Evolutionary conservation across 2,797 vertebrate species (phyloP).

Genomic region (Pantherophis alleghaniensis): DNA sequence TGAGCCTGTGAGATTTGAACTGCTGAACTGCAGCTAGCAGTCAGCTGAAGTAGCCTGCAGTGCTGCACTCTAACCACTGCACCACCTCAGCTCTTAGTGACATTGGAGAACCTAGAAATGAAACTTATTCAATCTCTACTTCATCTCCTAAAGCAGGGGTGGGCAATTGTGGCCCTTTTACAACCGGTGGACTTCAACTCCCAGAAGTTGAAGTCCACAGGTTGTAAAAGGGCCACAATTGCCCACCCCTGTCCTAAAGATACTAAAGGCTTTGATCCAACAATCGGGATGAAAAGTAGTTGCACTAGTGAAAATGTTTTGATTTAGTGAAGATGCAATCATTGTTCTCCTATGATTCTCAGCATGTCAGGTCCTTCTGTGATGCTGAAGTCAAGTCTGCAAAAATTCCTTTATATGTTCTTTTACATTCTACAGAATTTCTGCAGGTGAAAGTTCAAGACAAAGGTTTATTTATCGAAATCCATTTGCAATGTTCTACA

Average conservation of each 20-base stretch:
- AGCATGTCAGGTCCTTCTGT: conserved; percentile 3
- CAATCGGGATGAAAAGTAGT: no score
- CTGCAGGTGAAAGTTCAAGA: conserved; percentile 32
- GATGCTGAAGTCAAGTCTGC: not conserved
- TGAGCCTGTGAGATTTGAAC: no score
- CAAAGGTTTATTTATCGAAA: conserved; percentile 11
- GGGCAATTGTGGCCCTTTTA: no score
- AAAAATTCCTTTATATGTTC: conserved; percentile 28
- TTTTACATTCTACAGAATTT: conserved; percentile 27
- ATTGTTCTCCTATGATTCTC: not conserved
- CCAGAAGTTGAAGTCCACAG: no score
- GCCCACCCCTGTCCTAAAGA: no score
- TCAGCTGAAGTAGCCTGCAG: no score
- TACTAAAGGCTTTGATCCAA: not conserved
- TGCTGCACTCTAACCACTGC: no score
- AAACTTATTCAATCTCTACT: not conserved
- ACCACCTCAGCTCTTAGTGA: not conserved
- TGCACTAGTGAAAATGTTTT: not conserved
- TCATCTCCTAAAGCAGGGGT: not conserved
- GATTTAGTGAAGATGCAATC: not conserved
- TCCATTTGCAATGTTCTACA: conserved; percentile 31
- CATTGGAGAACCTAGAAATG: not conserved
- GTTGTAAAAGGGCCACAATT: no score
- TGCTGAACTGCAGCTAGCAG: no score
- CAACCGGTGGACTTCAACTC: no score